Percentiles rank a stretch among this genome's conserved stretches.
Evolutionary conservation across 2,888 invertebrate genomes (phyloP).

Genomic region (Watsonalla cultraria): DNA sequence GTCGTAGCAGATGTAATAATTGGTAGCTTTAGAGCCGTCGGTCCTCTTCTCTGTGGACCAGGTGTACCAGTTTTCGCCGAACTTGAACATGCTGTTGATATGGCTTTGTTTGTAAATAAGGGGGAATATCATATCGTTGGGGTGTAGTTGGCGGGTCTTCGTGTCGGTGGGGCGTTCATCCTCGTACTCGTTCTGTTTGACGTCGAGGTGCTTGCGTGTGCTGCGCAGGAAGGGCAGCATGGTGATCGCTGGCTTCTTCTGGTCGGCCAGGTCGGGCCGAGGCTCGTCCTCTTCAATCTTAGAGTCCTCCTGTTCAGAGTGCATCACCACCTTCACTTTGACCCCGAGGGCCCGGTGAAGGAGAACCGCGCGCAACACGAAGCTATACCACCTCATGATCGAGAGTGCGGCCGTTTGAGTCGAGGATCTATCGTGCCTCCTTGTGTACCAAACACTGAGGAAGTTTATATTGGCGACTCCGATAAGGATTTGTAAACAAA

Average conservation of each 20-base stretch:
- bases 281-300: constrained; percentile 50
- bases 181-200: constrained; percentile 41
- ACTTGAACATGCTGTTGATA: constrained; percentile 70
- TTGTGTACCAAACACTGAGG: constrained; percentile 17
- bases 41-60: constrained; percentile 63
- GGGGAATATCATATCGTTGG: constrained; percentile 66
- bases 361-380: constrained; percentile 30
- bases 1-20: constrained; percentile 66
- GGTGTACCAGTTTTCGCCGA: constrained; percentile 70
- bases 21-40: constrained; percentile 59
- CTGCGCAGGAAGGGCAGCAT: constrained; percentile 51
- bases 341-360: constrained; percentile 42
- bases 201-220: constrained; percentile 27
- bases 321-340: constrained; percentile 67
- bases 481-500: constrained; percentile 62
- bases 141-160: constrained; percentile 47
- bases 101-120: constrained; percentile 63
- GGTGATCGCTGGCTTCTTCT: constrained; percentile 31
- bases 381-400: constrained; percentile 36
- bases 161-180: constrained; percentile 35
- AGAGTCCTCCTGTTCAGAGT: constrained; percentile 62
- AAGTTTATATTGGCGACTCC: constrained; percentile 31
- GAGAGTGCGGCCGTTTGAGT: constrained; percentile 10
- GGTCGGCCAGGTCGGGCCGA: constrained; percentile 40
- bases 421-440: constrained; percentile 4